Evolutionary conservation across 2,888 invertebrate genomes (phyloP), one percentile per base, ranked within the genome.

Genomic region (Cosmia trapezina): DNA sequence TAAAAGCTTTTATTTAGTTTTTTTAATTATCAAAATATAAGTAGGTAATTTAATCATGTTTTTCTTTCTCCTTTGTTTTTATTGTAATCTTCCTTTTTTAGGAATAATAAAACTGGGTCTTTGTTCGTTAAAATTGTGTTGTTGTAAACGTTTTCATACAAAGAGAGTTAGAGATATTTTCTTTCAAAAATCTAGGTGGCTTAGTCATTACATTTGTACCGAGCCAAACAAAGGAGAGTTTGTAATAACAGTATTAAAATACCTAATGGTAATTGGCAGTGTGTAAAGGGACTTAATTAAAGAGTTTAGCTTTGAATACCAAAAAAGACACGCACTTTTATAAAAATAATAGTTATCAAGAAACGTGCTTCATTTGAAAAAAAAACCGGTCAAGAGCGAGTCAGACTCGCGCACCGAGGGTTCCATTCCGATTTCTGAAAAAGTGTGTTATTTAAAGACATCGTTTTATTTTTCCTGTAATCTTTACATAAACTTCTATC

Each of bases 11-110:
- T n/a, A n/a, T n/a, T n/a, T n/a, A n/a, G n/a, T n/a, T n/a, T 81
- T n/a, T 73, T 74, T 56, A 66, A 68, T 70, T 59, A 70, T 19
- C 19, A 19, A 49, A 64, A 33, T 43, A n/a, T n/a, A n/a, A n/a
- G n/a, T n/a, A 49, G 3, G 1, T 33, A 33, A 45, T 73, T 6
- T 45, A 37, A 67, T 66, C n/a, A 43, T 28, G 45, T 53, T 71
- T 73, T 69, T 68, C 33, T n/a, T 60, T 59, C 14, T 56, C 3
- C 2, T 41, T 57, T 81, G 66, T 68, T 57, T 68, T 51, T 49
- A 22, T 51, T 37, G 5, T 51, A 54, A 51, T 47, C 9, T 12
- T 12, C 28, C 22, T 56, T 61, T 70, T 78, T 49, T 45, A 11
- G 1, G 17, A 28, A 70, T 28, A n/a, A 60, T 53, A 33, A 43